Percentiles rank a stretch among this genome's conserved stretches.
phyloP scores from a whole-genome alignment of 2,888 invertebrate genomes.

The Amphipyra berbera region DNA sequence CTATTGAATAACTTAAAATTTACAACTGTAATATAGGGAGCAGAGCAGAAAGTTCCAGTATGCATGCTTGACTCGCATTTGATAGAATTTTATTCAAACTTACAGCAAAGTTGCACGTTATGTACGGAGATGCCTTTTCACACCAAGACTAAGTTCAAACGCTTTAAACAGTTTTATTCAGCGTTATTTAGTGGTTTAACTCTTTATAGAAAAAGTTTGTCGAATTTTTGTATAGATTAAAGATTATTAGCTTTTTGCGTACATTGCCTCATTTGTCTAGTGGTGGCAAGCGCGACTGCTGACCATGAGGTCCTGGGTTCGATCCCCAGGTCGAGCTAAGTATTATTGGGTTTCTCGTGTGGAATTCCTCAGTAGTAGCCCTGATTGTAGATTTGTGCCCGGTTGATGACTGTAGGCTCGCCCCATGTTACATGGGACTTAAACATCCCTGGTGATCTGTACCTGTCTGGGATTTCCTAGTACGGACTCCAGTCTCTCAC shows the following conservation, averaged over 20 bases:
- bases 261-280: too few relatives aligned
- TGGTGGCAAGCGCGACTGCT: too few relatives aligned
- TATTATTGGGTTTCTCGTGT: too few relatives aligned
- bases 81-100: slow-evolving; percentile 52
- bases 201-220: slow-evolving; percentile 4
- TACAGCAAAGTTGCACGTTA: slow-evolving; percentile 36
- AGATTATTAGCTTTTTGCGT: background rate
- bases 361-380: too few relatives aligned
- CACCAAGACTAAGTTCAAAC: slow-evolving; percentile 42
- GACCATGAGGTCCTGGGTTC: too few relatives aligned
- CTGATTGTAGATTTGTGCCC: too few relatives aligned
- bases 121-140: slow-evolving; percentile 37
- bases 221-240: background rate
- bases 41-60: slow-evolving; percentile 27
- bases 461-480: too few relatives aligned
- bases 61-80: slow-evolving; percentile 50
- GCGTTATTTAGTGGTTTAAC: slow-evolving; percentile 22
- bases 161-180: slow-evolving; percentile 31
- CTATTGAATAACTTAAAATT: slow-evolving; percentile 17
- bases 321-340: too few relatives aligned
- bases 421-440: too few relatives aligned
- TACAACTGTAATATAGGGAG: slow-evolving; percentile 19
- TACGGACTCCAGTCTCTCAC: too few relatives aligned
- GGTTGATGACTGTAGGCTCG: too few relatives aligned
- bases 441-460: too few relatives aligned